Conservation (phyloP, 2,113 vertebrate species). For the Manacus vitellinus region DNA sequence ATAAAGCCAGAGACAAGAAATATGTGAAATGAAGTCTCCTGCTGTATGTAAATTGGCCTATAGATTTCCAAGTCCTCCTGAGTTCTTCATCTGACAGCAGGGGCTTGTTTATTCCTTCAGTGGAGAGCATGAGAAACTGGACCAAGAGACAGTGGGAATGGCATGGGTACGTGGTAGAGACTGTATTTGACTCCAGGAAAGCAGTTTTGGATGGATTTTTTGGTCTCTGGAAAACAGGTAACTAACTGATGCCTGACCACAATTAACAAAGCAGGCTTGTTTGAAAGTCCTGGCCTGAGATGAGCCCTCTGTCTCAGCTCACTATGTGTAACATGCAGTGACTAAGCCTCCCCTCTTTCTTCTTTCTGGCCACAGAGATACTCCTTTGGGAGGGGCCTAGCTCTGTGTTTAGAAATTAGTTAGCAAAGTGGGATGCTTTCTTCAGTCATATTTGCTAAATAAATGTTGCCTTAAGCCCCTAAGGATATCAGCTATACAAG, state of each 20-base stretch:
- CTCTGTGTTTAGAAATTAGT: background rate
- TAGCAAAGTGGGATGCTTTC: background rate
- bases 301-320: background rate
- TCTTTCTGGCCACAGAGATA: background rate
- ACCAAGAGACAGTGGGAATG: background rate
- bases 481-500: fast-evolving
- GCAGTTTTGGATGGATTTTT: background rate
- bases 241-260: background rate
- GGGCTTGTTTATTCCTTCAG: background rate
- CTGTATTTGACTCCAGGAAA: background rate
- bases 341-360: background rate
- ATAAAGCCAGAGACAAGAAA: background rate
- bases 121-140: background rate
- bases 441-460: background rate
- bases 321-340: fast-evolving
- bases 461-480: background rate
- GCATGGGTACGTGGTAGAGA: background rate
- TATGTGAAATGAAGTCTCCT: background rate
- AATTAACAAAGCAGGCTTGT: background rate
- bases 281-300: background rate
- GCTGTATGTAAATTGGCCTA: fast-evolving
- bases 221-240: background rate
- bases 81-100: background rate
- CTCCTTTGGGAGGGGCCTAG: background rate
- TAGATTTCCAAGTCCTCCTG: background rate